These are phyloP conservation scores for Drosophila lacteicornis DNA, from an alignment of 1,140 invertebrate genomes.

Conservation along the genomic window DNA sequence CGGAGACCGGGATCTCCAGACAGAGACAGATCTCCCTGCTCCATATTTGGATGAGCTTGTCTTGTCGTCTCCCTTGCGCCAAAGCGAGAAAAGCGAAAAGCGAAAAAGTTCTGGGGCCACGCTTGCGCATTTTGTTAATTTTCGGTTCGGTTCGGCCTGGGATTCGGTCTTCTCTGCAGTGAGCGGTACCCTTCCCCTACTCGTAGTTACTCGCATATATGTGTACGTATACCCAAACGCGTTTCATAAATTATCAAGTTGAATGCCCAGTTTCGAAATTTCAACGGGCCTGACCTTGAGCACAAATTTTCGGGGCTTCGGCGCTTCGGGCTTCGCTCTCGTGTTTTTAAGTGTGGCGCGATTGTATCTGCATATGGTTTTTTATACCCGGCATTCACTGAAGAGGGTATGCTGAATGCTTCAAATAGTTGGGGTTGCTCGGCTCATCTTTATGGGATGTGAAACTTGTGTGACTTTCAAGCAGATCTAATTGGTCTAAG, in stretches of 20 bases:
- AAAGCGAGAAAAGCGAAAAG: slow-evolving; percentile 1
- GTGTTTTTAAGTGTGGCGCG: slow-evolving; percentile 29
- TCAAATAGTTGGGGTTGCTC: not conserved
- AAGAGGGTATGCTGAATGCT: slow-evolving; percentile 10
- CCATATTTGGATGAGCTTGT: slow-evolving; percentile 35
- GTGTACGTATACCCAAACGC: slow-evolving; percentile 53
- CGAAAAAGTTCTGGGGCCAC: slow-evolving; percentile 36
- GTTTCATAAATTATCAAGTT: slow-evolving; percentile 84
- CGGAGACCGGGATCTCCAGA: slow-evolving; percentile 4
- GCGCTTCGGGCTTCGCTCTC: slow-evolving; percentile 40
- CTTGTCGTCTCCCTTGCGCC: slow-evolving; percentile 1
- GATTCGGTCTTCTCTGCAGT: slow-evolving; percentile 9
- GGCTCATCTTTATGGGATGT: not conserved
- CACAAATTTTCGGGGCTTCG: slow-evolving; percentile 72
- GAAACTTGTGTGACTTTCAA: not conserved
- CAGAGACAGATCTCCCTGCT: slow-evolving; percentile 24
- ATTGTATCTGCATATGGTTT: slow-evolving; percentile 31
- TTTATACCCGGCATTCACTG: slow-evolving; percentile 3
- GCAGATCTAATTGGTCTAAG: not conserved
- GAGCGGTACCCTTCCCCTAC: slow-evolving; percentile 56
- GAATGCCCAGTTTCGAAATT: slow-evolving; percentile 82
- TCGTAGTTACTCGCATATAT: slow-evolving; percentile 43
- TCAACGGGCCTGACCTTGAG: slow-evolving; percentile 71
- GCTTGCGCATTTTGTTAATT: slow-evolving; percentile 46
- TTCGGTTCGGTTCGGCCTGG: slow-evolving; percentile 2